Evolutionary conservation across 2,113 vertebrate species (phyloP).

Genomic region (Leucopternis melanops): DNA sequence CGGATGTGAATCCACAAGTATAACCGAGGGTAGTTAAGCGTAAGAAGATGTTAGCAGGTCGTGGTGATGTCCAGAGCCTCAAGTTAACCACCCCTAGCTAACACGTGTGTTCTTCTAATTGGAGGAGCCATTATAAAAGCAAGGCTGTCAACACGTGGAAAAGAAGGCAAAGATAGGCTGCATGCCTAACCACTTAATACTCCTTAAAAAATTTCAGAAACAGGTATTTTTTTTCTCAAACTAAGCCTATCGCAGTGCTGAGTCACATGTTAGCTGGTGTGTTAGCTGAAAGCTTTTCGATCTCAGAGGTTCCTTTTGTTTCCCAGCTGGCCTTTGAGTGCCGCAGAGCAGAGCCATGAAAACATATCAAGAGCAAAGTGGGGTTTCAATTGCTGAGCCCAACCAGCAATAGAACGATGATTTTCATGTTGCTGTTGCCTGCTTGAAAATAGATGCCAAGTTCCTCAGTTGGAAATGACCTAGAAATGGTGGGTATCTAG

Average conservation of each 20-base stretch:
- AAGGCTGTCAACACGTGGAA: accelerated
- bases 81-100: not conserved
- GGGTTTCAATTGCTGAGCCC: not conserved
- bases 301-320: not conserved
- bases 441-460: not conserved
- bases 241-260: not conserved
- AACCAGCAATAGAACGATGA: not conserved
- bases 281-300: not conserved
- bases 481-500: not conserved
- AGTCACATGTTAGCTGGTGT: not conserved
- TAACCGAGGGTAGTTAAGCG: not conserved
- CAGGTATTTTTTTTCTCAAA: not conserved
- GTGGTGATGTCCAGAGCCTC: not conserved
- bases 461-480: not conserved
- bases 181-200: not conserved
- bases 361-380: not conserved
- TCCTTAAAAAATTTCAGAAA: not conserved
- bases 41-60: not conserved
- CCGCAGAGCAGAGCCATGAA: not conserved
- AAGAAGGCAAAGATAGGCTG: not conserved
- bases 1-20: not conserved
- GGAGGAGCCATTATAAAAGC: not conserved
- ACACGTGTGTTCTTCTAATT: not conserved
- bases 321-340: not conserved
- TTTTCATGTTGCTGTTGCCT: not conserved